A percentile compares a stretch with the other conserved stretches of the same genome.
phyloP scores from a whole-genome alignment of 1,140 invertebrate species.

The Conus ventricosus region DNA sequence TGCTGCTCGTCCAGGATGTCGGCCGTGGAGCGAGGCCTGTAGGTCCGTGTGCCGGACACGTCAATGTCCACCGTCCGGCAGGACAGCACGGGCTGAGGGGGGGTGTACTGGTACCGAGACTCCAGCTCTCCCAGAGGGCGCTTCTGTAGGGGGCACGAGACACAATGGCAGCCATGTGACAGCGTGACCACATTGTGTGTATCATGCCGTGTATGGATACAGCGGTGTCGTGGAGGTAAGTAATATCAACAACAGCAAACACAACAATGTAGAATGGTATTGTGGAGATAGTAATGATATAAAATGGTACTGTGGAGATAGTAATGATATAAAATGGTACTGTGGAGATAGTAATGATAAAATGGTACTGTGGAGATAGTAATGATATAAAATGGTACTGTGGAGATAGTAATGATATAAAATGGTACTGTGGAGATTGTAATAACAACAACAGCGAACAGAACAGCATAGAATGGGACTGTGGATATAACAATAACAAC shows the following conservation, averaged over 20 bases:
- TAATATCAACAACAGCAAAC: neutral
- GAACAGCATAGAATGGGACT: neutral
- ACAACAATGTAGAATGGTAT: neutral
- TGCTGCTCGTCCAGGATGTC: constrained; percentile 68
- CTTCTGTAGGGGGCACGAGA: constrained; percentile 48
- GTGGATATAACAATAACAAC: neutral
- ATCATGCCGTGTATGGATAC: neutral
- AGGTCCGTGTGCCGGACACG: constrained; percentile 62
- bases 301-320: too few relatives aligned
- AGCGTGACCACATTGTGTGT: neutral
- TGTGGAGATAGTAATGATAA: too few relatives aligned
- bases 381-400: too few relatives aligned
- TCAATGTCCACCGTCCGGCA: constrained; percentile 66
- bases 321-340: too few relatives aligned
- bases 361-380: too few relatives aligned
- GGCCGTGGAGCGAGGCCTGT: constrained; percentile 62
- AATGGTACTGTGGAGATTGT: too few relatives aligned
- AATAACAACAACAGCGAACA: too few relatives aligned
- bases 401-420: too few relatives aligned
- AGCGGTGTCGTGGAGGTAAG: neutral
- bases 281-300: too few relatives aligned
- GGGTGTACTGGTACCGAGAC: constrained; percentile 57
- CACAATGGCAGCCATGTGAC: neutral
- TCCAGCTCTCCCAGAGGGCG: constrained; percentile 66
- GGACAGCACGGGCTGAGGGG: constrained; percentile 65